phyloP scores from a whole-genome alignment of 2,797 vertebrate species.

The Staurois parvus region DNA sequence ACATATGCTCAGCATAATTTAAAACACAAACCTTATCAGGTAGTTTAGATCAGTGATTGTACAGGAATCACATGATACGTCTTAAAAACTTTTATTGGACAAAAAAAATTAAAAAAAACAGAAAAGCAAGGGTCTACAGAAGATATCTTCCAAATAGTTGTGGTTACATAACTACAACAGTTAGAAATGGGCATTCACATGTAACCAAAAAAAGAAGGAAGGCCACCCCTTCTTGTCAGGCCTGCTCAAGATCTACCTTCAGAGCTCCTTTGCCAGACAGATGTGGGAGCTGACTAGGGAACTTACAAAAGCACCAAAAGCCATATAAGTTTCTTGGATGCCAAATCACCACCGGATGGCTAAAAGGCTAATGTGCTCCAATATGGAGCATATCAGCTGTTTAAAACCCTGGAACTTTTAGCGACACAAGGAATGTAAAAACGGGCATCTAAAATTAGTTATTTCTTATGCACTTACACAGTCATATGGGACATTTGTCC shows the following conservation, averaged over 20 bases:
- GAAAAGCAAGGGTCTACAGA: background rate
- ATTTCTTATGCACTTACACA: background rate
- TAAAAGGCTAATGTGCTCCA: conserved; percentile 21
- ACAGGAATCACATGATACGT: conserved; percentile 77
- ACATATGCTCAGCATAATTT: conserved; percentile 70
- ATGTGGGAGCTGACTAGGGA: too few species aligned
- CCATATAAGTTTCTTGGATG: background rate
- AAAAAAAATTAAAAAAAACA: background rate
- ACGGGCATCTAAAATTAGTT: background rate
- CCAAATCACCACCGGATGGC: background rate
- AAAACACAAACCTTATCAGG: conserved; percentile 78
- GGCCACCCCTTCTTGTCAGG: background rate
- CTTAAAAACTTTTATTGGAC: conserved; percentile 53
- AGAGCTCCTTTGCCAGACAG: conserved; percentile 2
- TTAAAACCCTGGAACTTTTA: conserved; percentile 22
- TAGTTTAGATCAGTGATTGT: conserved; percentile 77
- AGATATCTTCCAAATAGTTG: conserved; percentile 5
- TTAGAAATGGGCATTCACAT: conserved; percentile 13
- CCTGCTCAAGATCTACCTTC: background rate
- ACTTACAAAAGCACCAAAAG: background rate
- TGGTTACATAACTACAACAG: background rate
- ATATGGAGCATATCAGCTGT: conserved; percentile 38
- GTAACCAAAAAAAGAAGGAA: background rate
- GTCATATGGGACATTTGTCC: background rate
- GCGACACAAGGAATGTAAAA: conserved; percentile 35